Conservation (phyloP, 1,140 invertebrate genomes). For the Drosophila sechellia region DNA sequence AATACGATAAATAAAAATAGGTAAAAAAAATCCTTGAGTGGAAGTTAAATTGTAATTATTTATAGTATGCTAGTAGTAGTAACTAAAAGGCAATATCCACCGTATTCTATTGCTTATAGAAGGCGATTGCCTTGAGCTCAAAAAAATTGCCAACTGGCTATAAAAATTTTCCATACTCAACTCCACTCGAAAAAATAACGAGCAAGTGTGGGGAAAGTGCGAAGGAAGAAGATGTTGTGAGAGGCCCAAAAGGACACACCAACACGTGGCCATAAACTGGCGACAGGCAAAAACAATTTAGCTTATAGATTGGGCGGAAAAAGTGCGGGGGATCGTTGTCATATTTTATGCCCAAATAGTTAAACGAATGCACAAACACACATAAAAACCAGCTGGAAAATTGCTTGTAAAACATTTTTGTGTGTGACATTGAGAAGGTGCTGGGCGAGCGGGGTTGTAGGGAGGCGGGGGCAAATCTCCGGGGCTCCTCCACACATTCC, state of each 20-base stretch:
- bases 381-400: constrained; percentile 80
- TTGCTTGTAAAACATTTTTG: constrained; percentile 83
- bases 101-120: constrained; percentile 44
- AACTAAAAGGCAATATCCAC: constrained; percentile 18
- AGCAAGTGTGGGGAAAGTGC: background rate
- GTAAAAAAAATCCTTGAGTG: no score
- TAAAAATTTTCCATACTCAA: constrained; percentile 45
- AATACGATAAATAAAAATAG: no score
- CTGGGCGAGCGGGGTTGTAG: background rate
- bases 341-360: constrained; percentile 78
- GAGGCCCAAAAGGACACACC: constrained; percentile 75
- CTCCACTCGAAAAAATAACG: constrained; percentile 4
- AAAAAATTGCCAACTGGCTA: constrained; percentile 48
- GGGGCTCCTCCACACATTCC: constrained; percentile 68
- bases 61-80: no score
- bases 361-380: constrained; percentile 77
- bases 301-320: constrained; percentile 42
- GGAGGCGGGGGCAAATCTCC: constrained; percentile 57
- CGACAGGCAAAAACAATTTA: constrained; percentile 63
- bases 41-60: no score
- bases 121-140: constrained; percentile 20
- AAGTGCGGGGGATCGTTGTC: constrained; percentile 37
- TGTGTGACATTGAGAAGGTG: constrained; percentile 50
- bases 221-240: background rate
- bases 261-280: constrained; percentile 77